Evolutionary conservation across 1,140 invertebrate species (phyloP).

Genomic region (Calephelis nemesis): DNA sequence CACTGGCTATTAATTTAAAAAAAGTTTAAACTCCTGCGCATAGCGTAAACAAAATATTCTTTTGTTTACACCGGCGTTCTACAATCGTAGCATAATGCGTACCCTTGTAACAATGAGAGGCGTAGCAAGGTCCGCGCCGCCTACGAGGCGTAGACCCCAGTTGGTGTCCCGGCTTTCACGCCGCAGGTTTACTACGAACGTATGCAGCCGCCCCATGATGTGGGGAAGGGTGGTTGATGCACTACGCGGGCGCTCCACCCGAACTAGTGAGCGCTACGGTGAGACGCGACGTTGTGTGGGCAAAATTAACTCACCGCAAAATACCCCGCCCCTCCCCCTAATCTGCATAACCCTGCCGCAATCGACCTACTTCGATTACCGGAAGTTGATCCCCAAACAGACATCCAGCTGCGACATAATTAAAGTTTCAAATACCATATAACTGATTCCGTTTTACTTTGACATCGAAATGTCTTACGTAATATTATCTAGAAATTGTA

Average conservation of each 20-base stretch:
- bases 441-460: neutral
- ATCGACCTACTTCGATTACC: constrained; percentile 63
- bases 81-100: constrained; percentile 61
- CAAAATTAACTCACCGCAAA: constrained; percentile 65
- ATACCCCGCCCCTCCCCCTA: constrained; percentile 49
- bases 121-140: constrained; percentile 92
- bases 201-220: constrained; percentile 82
- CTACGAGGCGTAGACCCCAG: constrained; percentile 95
- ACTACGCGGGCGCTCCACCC: constrained; percentile 51
- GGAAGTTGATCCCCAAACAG: constrained; percentile 54
- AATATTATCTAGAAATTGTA: too few relatives aligned
- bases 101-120: constrained; percentile 95
- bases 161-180: constrained; percentile 87
- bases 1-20: neutral
- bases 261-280: constrained; percentile 54
- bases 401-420: constrained; percentile 36
- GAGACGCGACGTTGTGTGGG: constrained; percentile 64
- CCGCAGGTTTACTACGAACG: constrained; percentile 86
- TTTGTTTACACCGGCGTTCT: constrained; percentile 17
- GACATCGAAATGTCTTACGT: too few relatives aligned
- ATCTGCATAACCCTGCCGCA: constrained; percentile 61
- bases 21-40: constrained; percentile 3
- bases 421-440: constrained; percentile 15
- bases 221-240: constrained; percentile 38
- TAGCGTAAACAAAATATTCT: constrained; percentile 3